Base-by-base conservation (phyloP, 2,113 vertebrate species). In the Bothrops jararaca region DNA sequence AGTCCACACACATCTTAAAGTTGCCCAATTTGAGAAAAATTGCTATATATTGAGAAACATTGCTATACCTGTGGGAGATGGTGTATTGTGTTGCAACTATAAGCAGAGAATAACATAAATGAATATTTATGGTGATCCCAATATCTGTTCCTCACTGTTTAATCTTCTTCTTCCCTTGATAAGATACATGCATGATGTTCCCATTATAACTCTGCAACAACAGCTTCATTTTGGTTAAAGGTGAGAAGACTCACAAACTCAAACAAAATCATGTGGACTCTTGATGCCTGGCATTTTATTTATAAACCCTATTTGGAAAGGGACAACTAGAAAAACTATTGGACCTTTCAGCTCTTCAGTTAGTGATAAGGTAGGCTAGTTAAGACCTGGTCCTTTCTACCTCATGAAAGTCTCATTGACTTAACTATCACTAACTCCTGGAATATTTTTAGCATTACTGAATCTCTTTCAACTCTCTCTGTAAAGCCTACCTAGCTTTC, bases 401-500 rank as follows among this genome's bases (percentile, higher is more conserved):
- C 48, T 50, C 8, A 50, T 50, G 8, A 50, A 50, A 50, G 9
- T 50, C 48, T 50, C 48, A 50, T 50, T 50, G 86, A 96, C 94
- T n/a, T n/a, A n/a, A n/a, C n/a, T n/a, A 95, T 91, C 86, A 92
- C 92, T 0, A 22, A 0, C 91, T 89, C 89, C 15, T 85, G 93
- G 90, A 87, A n/a, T 94, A 94, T 97, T 96, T 97, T 93, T 95
- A 96, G 91, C 93, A 24, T 89, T 93, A 85, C 34, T 87, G 93
- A 93, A 96, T 94, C n/a, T 91, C 92, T 95, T 97, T 95, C 92
- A 96, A 95, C 56, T 93, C 48, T 94, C 95, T 95, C 89, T 95
- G 86, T 94, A 95, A 94, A 93, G 92, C 88, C 94, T 91, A 96
- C 94, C 91, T 89, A 96, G 97, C 97, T 95, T 96, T 97, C 94